A percentile compares a stretch with the other conserved stretches of the same genome.
Conservation (phyloP, 2,797 vertebrate genomes). For the Notolepis coatsorum region DNA sequence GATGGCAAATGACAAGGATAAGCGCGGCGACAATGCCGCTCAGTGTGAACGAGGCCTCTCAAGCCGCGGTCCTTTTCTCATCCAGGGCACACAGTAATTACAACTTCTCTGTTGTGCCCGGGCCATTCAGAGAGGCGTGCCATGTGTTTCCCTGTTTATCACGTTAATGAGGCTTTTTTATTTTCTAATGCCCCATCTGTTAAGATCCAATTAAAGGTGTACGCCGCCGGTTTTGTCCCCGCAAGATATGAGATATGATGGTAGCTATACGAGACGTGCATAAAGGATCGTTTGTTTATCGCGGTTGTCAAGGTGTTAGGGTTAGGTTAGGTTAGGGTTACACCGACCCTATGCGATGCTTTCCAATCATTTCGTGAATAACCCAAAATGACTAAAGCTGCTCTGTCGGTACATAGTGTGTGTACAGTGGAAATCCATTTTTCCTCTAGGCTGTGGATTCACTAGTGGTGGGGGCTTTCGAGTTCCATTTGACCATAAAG, state of each 20-base stretch:
- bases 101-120: constrained; percentile 38
- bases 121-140: constrained; percentile 48
- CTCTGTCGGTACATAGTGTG: too few relatives aligned
- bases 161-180: constrained; percentile 55
- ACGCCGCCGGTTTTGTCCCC: too few relatives aligned
- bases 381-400: too few relatives aligned
- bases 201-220: constrained; percentile 48
- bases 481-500: not conserved
- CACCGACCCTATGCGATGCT: too few relatives aligned
- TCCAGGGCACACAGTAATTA: constrained; percentile 58
- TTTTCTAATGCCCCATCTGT: constrained; percentile 50
- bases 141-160: constrained; percentile 65
- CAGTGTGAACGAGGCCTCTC: constrained; percentile 72
- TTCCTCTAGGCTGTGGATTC: not conserved
- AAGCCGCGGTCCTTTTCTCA: constrained; percentile 53
- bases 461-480: not conserved
- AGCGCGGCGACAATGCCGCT: constrained; percentile 68
- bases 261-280: too few relatives aligned
- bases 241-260: not conserved
- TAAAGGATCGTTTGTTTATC: too few relatives aligned
- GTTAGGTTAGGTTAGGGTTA: too few relatives aligned
- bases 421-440: too few relatives aligned
- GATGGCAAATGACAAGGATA: constrained; percentile 78
- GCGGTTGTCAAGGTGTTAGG: too few relatives aligned
- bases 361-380: too few relatives aligned